These are phyloP conservation scores for Orycteropus afer DNA, from an alignment of 2,113 vertebrate species.

Conservation along the genomic window DNA sequence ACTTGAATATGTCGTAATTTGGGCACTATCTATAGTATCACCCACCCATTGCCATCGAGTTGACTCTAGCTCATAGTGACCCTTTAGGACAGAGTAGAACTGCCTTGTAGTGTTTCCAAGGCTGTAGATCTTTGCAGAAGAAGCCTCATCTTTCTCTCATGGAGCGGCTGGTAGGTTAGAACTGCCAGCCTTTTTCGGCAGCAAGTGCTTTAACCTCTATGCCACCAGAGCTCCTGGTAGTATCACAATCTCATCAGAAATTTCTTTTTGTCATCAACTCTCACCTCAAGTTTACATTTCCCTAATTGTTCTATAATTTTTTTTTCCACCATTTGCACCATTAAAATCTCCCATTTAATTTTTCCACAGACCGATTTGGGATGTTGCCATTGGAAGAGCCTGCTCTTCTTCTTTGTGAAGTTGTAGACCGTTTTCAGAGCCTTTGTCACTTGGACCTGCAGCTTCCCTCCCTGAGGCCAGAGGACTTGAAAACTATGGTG, in stretches of 20 bases:
- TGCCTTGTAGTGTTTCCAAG: too few relatives aligned
- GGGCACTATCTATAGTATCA: not conserved
- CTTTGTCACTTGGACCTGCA: slow-evolving; percentile 92
- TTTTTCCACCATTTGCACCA: not conserved
- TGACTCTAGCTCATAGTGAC: too few relatives aligned
- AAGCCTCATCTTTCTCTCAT: too few relatives aligned
- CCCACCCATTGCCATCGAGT: too few relatives aligned
- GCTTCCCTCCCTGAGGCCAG: slow-evolving; percentile 93
- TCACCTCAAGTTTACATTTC: not conserved
- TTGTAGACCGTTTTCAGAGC: slow-evolving; percentile 92
- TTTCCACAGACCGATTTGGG: slow-evolving; percentile 91
- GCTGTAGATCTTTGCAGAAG: too few relatives aligned
- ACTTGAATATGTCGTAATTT: not conserved
- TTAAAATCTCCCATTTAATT: not conserved
- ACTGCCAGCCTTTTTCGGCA: too few relatives aligned
- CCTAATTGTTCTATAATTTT: not conserved
- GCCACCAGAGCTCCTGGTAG: too few relatives aligned
- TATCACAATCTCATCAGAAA: not conserved
- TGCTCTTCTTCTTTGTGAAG: slow-evolving; percentile 87
- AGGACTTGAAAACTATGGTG: slow-evolving; percentile 94
- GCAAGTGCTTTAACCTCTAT: too few relatives aligned
- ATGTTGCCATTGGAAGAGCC: slow-evolving; percentile 92
- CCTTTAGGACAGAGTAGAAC: too few relatives aligned
- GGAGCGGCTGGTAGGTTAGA: too few relatives aligned
- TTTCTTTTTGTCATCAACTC: not conserved